A percentile compares a stretch with the other conserved stretches of the same genome.
phyloP scores from a whole-genome alignment of 2,113 vertebrate genomes.

The Paradisaea rubra region DNA sequence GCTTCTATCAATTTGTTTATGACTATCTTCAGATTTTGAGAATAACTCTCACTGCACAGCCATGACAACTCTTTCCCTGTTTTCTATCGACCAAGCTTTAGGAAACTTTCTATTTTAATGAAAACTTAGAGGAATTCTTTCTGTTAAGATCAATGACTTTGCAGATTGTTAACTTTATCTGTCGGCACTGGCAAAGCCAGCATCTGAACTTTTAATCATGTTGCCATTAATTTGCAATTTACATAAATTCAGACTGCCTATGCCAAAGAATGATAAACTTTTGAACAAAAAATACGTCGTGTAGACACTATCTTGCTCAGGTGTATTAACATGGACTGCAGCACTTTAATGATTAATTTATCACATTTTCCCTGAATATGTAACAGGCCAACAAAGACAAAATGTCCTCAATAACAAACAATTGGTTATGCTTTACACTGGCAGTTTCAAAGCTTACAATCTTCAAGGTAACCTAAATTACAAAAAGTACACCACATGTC shows the following conservation, averaged over 20 bases:
- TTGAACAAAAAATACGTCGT: neutral
- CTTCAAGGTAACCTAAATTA: neutral
- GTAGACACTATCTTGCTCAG: neutral
- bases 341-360: neutral
- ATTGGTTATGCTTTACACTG: neutral
- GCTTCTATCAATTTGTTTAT: neutral
- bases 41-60: neutral
- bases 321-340: neutral
- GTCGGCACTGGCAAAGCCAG: neutral
- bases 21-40: neutral
- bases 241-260: neutral
- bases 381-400: neutral
- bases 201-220: neutral
- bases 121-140: neutral
- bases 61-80: neutral
- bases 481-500: neutral
- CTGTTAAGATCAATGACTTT: neutral
- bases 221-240: neutral
- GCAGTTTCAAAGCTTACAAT: neutral
- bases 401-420: neutral
- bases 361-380: neutral
- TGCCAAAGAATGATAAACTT: neutral
- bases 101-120: neutral
- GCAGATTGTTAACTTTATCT: neutral
- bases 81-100: neutral